Percentiles rank a stretch among this genome's conserved stretches.
These are phyloP conservation scores for Lysandra bellargus DNA, from an alignment of 2,888 invertebrate genomes.

Conservation along the genomic window DNA sequence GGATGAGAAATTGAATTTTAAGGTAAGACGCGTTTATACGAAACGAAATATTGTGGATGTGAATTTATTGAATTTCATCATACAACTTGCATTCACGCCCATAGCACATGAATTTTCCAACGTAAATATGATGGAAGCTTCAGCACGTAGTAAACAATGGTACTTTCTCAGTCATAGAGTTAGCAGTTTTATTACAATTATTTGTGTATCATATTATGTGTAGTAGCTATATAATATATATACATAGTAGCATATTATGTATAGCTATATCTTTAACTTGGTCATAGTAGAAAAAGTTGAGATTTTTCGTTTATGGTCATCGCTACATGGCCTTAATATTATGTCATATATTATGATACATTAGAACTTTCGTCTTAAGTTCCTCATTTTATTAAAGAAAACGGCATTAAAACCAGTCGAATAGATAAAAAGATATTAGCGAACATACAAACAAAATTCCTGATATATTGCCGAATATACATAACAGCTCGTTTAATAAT, in stretches of 20 bases:
- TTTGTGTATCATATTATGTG: neutral
- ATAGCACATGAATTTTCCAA: neutral
- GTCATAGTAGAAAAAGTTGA: neutral
- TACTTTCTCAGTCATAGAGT: neutral
- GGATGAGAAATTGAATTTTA: conserved; percentile 42
- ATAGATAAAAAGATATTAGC: neutral
- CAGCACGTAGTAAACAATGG: neutral
- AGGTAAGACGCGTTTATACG: conserved; percentile 38
- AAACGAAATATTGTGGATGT: conserved; percentile 27
- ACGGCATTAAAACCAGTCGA: neutral
- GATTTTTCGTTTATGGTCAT: neutral
- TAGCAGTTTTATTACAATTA: neutral
- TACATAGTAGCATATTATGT: no score
- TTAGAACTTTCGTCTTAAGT: neutral
- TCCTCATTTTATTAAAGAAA: neutral
- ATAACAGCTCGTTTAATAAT: neutral
- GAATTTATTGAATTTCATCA: conserved; percentile 11
- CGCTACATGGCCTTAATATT: neutral
- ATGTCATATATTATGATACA: neutral
- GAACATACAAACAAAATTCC: neutral
- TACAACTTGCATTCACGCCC: conserved; percentile 14
- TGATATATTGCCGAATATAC: neutral
- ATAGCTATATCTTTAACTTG: neutral
- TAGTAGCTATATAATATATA: no score
- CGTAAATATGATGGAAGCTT: neutral